Evolutionary conservation across 2,113 vertebrate genomes (phyloP).

Genomic region (Eolophus roseicapilla): DNA sequence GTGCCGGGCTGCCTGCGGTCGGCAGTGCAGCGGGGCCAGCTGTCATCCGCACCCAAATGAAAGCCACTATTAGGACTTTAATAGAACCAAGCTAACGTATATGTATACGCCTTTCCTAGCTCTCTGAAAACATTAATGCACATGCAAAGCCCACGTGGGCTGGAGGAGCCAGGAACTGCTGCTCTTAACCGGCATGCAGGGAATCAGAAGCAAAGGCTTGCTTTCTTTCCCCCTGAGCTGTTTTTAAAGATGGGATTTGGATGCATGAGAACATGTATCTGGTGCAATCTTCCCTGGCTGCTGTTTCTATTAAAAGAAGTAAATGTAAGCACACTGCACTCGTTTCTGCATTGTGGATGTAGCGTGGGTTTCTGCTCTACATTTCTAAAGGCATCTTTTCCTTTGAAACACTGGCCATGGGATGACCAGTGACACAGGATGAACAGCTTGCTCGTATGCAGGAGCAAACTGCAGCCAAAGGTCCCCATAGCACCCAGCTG

Average conservation of each 20-base stretch:
- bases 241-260: neutral
- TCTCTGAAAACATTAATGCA: neutral
- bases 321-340: neutral
- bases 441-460: neutral
- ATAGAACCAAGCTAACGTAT: fast-evolving
- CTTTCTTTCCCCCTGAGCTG: neutral
- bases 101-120: neutral
- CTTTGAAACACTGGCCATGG: neutral
- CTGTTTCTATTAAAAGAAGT: neutral
- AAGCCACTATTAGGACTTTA: neutral
- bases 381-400: neutral
- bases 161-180: neutral
- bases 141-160: neutral
- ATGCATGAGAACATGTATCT: neutral
- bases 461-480: conserved; percentile 3
- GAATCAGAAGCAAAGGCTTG: neutral
- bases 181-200: fast-evolving
- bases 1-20: fast-evolving
- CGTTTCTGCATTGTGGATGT: neutral
- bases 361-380: neutral
- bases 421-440: neutral
- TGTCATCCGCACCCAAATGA: neutral
- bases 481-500: neutral
- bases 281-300: neutral
- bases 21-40: neutral